Conservation (phyloP, 35 echinoderm and acorn worm genomes). For the Heliocidaris tuberculata region DNA sequence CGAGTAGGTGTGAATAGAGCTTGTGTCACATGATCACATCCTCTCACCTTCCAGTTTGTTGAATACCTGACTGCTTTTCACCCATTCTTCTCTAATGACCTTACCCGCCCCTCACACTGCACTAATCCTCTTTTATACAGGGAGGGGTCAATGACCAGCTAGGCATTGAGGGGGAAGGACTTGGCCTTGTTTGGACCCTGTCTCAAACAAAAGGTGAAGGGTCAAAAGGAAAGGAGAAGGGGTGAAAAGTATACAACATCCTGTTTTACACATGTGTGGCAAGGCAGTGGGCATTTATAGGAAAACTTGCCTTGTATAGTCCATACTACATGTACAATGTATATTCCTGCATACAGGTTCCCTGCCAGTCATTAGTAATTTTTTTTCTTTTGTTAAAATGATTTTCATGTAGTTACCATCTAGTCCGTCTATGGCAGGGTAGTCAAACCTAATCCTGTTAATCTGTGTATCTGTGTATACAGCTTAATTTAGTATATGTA, state of each 20-base stretch:
- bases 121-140: not conserved
- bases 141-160: slow-evolving; percentile 25
- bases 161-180: not conserved
- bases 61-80: slow-evolving; percentile 4
- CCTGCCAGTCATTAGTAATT: no score
- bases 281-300: no score
- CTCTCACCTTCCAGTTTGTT: not conserved
- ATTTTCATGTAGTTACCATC: no score
- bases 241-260: not conserved
- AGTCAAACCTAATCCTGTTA: no score
- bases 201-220: not conserved
- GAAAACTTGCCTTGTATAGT: no score
- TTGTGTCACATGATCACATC: not conserved
- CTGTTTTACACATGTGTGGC: no score
- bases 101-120: not conserved
- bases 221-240: not conserved
- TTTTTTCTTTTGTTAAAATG: no score
- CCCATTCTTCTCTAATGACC: slow-evolving; percentile 31
- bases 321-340: no score
- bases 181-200: not conserved
- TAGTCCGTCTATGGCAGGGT: no score
- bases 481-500: no score
- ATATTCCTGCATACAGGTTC: no score
- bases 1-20: not conserved
- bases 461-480: no score